A percentile compares a stretch with the other conserved stretches of the same genome.
Conservation (phyloP, 2,888 invertebrate genomes). For the Gisinianus flammeolus region DNA sequence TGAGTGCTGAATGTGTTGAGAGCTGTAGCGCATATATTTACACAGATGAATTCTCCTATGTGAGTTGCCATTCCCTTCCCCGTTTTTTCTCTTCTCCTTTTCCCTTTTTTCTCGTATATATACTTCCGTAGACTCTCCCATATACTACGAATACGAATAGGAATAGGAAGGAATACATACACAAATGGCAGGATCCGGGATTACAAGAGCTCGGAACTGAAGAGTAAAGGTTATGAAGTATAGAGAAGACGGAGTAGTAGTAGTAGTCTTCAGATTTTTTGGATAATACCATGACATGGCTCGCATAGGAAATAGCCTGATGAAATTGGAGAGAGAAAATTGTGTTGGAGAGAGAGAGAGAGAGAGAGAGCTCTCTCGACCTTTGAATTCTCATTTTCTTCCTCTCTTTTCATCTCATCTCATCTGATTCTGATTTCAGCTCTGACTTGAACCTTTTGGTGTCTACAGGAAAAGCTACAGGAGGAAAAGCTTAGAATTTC, state of each 20-base stretch:
- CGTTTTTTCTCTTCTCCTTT: neutral
- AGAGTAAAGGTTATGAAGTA: conserved; percentile 24
- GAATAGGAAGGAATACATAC: neutral
- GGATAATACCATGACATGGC: conserved; percentile 13
- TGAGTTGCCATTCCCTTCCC: neutral
- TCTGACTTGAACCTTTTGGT: no score
- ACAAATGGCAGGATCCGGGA: neutral
- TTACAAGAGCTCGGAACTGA: neutral
- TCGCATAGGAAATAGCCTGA: conserved; percentile 34
- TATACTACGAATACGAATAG: no score
- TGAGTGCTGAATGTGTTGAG: neutral
- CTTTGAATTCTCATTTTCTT: conserved; percentile 40
- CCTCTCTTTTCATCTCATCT: conserved; percentile 37
- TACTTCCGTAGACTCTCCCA: neutral
- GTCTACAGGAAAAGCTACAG: neutral
- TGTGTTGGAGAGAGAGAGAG: conserved; percentile 29
- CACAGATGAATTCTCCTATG: conserved; percentile 16
- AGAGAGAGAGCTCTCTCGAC: conserved; percentile 21
- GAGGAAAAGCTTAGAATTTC: neutral
- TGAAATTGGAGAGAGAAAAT: conserved; percentile 34
- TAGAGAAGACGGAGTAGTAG: neutral
- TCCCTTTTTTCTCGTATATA: neutral
- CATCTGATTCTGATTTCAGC: neutral
- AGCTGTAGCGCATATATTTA: conserved; percentile 2
- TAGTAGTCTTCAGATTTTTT: neutral